Conservation (phyloP, 1,140 invertebrate genomes). For the Drosophila arizonae region DNA sequence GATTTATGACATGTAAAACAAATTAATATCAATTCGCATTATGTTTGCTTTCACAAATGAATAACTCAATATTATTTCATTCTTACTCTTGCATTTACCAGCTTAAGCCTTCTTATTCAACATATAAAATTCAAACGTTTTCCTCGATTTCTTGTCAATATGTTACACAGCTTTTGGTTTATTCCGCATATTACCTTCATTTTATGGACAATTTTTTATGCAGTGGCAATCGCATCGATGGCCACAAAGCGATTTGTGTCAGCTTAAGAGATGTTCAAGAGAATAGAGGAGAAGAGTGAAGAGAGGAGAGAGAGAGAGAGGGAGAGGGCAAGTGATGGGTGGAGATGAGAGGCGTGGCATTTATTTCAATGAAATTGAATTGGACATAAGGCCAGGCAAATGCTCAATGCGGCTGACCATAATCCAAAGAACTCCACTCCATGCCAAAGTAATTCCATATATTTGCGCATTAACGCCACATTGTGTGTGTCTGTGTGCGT, state of each 20-base stretch:
- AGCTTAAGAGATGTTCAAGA: constrained; percentile 8
- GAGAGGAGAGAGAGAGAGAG: background rate
- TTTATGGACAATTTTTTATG: constrained; percentile 28
- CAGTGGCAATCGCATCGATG: constrained; percentile 26
- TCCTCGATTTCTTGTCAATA: background rate
- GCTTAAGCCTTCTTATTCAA: background rate
- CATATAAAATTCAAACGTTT: background rate
- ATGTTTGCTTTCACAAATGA: too few relatives aligned
- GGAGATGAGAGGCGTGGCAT: background rate
- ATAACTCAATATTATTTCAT: background rate
- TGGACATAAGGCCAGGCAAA: constrained; percentile 45
- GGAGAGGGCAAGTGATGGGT: background rate
- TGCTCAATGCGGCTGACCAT: constrained; percentile 48
- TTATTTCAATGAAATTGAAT: constrained; percentile 65
- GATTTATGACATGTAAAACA: too few relatives aligned
- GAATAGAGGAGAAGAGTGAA: constrained; percentile 1
- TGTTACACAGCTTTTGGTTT: background rate
- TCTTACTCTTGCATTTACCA: background rate
- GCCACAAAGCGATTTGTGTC: constrained; percentile 51
- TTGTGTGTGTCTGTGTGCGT: background rate
- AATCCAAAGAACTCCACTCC: constrained; percentile 33
- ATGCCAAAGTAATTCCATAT: constrained; percentile 43
- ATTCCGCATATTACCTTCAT: constrained; percentile 2
- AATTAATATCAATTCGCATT: too few relatives aligned
- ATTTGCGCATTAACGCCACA: constrained; percentile 49